Evolutionary conservation across 2,113 vertebrate species (phyloP).

Genomic region (Hippocampus zosterae): DNA sequence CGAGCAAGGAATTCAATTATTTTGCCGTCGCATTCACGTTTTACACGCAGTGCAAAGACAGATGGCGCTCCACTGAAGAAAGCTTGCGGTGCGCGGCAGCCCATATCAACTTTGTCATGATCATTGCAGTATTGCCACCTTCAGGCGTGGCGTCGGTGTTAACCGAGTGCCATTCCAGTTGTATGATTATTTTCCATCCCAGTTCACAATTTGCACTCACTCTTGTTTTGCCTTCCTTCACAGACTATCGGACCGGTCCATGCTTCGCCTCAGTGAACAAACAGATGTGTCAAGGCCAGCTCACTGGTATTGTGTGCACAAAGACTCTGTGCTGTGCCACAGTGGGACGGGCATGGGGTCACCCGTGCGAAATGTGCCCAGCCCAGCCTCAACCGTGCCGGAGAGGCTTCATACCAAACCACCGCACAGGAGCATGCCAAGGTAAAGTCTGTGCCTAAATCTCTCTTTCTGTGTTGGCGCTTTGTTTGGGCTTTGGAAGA

Average conservation of each 20-base stretch:
- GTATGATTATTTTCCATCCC: neutral
- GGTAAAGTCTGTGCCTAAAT: conserved; percentile 72
- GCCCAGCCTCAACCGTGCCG: conserved; percentile 96
- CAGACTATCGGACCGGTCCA: conserved; percentile 97
- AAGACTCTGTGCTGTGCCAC: conserved; percentile 97
- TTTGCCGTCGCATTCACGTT: neutral
- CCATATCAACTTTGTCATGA: neutral
- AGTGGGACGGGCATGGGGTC: conserved; percentile 94
- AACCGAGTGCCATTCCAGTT: neutral
- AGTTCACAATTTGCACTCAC: neutral
- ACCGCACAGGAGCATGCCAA: conserved; percentile 95
- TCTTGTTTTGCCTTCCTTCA: conserved; percentile 6
- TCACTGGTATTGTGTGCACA: conserved; percentile 96
- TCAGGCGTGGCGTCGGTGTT: too few relatives aligned
- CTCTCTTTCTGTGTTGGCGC: conserved; percentile 30
- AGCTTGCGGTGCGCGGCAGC: neutral
- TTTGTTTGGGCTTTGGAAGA: conserved; percentile 4
- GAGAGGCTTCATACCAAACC: conserved; percentile 94
- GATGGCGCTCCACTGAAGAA: neutral
- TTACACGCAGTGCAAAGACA: neutral
- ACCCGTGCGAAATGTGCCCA: conserved; percentile 97
- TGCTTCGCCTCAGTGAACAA: conserved; percentile 94
- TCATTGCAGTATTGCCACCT: neutral
- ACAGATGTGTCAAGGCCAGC: conserved; percentile 99
- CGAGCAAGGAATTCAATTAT: neutral